Base-by-base conservation (phyloP, 2,113 vertebrate genomes). In the Hassar affinis region DNA sequence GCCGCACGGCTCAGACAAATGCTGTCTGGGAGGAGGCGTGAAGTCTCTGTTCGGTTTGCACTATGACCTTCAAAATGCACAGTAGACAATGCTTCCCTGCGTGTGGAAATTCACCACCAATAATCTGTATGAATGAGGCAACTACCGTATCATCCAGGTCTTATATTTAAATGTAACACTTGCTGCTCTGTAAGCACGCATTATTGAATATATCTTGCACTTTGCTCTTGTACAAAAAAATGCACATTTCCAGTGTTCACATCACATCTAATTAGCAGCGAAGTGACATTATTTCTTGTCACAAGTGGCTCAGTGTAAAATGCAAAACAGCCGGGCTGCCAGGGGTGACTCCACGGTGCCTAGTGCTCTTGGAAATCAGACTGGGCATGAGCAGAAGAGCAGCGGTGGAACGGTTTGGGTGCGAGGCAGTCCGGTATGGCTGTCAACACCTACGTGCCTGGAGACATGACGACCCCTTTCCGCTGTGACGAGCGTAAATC, bases 381-480 rank as follows among this genome's bases (percentile, higher is more conserved):
- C 52, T 54, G 74, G 56, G 79, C 66, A 64, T 75, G 38, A 76
- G 76, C 42, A 54, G 64, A 54, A 83, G 22, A 80, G 66, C 80
- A 69, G 62, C 38, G 52, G 45, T 75, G 42, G 47, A 85, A 82
- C 69, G 89, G 91, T 93, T 84, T 89, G 93, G 90, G 92, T 85
- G 74, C 87, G 87, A 90, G 89, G 87, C 91, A 89, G 91, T 91
- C 91, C 92, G 92, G 90, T 90, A 91, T 84, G 86, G 85, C 91
- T 93, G 93, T 93, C 93, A 93, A 94, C 93, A 91, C 94, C 90
- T 93, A 91, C 89, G 89, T 93, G 92, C 92, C 90, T 91, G 91
- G 89, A 89, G 90, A 91, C 87, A 86, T 91, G 90, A 91, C 88
- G 86, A 87, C 91, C 87, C 90, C 88, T 90, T 90, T 93, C 92